phyloP scores from a whole-genome alignment of 2,797 vertebrate genomes.

The Dendrocincla fuliginosa region DNA sequence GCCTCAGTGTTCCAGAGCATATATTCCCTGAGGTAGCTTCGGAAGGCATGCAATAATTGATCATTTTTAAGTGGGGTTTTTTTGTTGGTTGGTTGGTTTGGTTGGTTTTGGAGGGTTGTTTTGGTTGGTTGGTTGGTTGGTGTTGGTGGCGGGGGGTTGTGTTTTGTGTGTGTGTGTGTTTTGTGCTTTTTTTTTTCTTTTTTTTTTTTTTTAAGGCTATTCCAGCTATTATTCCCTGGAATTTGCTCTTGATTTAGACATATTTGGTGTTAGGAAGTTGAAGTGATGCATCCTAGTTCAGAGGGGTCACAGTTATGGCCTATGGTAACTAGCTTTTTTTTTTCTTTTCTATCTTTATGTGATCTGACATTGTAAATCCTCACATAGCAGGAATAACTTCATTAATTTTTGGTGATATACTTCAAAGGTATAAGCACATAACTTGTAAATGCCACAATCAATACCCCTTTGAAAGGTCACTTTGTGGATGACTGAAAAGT shows the following conservation, averaged over 20 bases:
- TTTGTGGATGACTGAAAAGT: neutral
- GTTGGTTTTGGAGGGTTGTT: neutral
- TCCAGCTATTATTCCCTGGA: neutral
- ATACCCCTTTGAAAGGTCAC: constrained; percentile 19
- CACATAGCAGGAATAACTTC: neutral
- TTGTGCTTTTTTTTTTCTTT: neutral
- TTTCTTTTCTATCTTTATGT: neutral
- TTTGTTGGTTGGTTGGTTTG: too few relatives aligned
- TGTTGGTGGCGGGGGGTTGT: too few relatives aligned
- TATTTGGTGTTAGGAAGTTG: neutral
- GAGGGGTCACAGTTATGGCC: neutral
- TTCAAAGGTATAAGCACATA: neutral
- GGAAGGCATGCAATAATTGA: neutral
- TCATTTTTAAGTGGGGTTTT: neutral
- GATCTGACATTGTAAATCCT: neutral
- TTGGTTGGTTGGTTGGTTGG: too few relatives aligned
- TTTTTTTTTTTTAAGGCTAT: neutral
- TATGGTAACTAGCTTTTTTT: neutral
- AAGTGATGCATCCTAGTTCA: neutral
- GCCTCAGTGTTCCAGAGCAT: neutral
- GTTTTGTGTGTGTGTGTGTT: neutral
- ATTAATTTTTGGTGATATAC: neutral
- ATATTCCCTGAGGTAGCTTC: neutral
- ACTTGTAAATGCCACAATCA: neutral
- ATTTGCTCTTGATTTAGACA: neutral